Base-by-base conservation (phyloP, 2,113 vertebrate genomes). In the Pterocles orientalis region DNA sequence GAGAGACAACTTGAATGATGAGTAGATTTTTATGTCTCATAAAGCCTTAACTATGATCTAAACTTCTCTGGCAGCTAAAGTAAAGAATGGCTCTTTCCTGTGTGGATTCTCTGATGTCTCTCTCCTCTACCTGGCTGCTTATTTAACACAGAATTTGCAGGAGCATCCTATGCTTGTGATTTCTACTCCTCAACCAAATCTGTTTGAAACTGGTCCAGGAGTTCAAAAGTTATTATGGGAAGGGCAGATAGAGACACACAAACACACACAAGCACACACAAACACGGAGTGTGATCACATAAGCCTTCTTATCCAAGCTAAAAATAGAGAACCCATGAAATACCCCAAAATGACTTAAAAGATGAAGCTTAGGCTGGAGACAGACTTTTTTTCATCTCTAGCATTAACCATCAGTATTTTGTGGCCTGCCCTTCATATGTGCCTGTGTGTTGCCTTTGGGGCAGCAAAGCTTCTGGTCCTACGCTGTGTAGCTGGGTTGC, bases 1-100 rank as follows among this genome's bases (percentile, higher is more conserved):
- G 33, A 94, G 75, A 78, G 86, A 91, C 88, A 86, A 64, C 24
- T 60, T 95, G 73, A 94, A 71, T 78, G 86, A 94, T 70, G 72
- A 29, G 60, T 88, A 34, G 51, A 91, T 82, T 94, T 94, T 92
- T 71, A 51, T 81, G 48, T 64, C 92, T 75, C 88, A 84, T 86
- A 95, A 91, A 92, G 65, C 69, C 86, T 70, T 88, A 93, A 70
- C 82, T 24, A 33, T 83, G 64, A 88, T 81, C 80, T 78, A 83
- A 88, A 90, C 45, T 82, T 93, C 88, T 68, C 83, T 56, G 82
- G 60, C 60, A 94, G 77, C 45, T 92, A 14, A 80, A 86, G 56
- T 57, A 71, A 78, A 78, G 47, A 88, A 51, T 36, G 16, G 26
- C 39, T 91, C n/a, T 80, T 94, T 87, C 56, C 73, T 91, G 51